Conservation (phyloP, 2,113 vertebrate species). For the Leuciscus idus region DNA sequence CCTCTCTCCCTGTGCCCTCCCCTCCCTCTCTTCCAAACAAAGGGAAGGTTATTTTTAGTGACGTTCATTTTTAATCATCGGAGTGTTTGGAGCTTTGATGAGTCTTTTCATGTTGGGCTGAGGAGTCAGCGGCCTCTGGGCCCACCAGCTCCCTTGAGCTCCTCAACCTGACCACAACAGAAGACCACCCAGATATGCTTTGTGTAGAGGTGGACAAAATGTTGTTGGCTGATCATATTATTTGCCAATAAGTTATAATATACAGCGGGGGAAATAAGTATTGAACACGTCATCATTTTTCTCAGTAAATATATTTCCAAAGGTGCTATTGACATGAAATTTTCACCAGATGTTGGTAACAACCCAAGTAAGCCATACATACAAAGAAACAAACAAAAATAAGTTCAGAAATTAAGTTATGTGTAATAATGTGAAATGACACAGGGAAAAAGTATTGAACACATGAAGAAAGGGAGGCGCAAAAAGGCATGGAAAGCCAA, state of each 20-base stretch:
- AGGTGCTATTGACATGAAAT: too few relatives aligned
- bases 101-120: slow-evolving; percentile 46
- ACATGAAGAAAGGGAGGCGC: too few relatives aligned
- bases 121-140: slow-evolving; percentile 1
- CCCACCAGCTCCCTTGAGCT: background rate
- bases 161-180: background rate
- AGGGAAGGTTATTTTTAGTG: slow-evolving; percentile 51
- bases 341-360: too few relatives aligned
- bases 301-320: too few relatives aligned
- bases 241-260: background rate
- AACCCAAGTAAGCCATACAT: too few relatives aligned
- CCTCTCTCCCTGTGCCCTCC: slow-evolving; percentile 9
- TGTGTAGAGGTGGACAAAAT: background rate
- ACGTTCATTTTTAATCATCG: slow-evolving; percentile 51
- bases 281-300: too few relatives aligned
- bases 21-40: slow-evolving; percentile 50
- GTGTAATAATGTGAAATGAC: too few relatives aligned
- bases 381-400: too few relatives aligned
- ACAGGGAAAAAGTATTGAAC: too few relatives aligned
- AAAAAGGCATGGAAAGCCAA: too few relatives aligned
- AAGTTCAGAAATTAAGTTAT: too few relatives aligned
- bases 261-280: too few relatives aligned
- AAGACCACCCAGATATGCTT: slow-evolving; percentile 20
- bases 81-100: slow-evolving; percentile 52
- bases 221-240: background rate